Conservation (phyloP, 2,888 invertebrate genomes). For the Lasioglossum malachurum region DNA sequence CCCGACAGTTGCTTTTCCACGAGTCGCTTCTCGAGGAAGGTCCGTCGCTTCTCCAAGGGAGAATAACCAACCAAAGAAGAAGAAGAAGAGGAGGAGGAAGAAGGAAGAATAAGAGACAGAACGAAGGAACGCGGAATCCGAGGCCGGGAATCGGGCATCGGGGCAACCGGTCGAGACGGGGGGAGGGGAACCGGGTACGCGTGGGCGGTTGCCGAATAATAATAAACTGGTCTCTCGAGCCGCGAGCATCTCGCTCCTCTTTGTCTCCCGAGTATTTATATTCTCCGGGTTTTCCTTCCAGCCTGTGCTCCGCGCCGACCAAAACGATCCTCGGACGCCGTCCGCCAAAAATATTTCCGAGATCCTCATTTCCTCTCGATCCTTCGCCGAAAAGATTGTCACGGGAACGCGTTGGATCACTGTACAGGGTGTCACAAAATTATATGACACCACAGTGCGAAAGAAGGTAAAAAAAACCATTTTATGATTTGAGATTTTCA, state of each 20-base stretch:
- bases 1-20: conserved; percentile 54
- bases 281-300: conserved; percentile 35
- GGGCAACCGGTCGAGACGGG: conserved; percentile 57
- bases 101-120: conserved; percentile 37
- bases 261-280: conserved; percentile 57
- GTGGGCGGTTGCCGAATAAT: conserved; percentile 82
- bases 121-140: conserved; percentile 70
- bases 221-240: conserved; percentile 74
- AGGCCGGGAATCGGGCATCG: conserved; percentile 53
- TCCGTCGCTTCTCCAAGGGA: conserved; percentile 22
- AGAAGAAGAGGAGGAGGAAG: not conserved
- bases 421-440: too few relatives aligned
- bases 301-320: not conserved
- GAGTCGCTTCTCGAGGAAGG: conserved; percentile 53
- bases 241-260: conserved; percentile 54
- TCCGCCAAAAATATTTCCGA: not conserved
- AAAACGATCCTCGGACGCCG: not conserved
- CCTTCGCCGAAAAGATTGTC: too few relatives aligned
- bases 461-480: too few relatives aligned
- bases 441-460: too few relatives aligned
- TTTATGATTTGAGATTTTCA: too few relatives aligned
- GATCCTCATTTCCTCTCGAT: not conserved
- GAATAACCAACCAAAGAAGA: conserved; percentile 18
- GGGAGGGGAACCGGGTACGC: conserved; percentile 70
- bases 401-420: too few relatives aligned